phyloP scores from a whole-genome alignment of 2,113 vertebrate genomes.

The Periophthalmodon schlosseri region DNA sequence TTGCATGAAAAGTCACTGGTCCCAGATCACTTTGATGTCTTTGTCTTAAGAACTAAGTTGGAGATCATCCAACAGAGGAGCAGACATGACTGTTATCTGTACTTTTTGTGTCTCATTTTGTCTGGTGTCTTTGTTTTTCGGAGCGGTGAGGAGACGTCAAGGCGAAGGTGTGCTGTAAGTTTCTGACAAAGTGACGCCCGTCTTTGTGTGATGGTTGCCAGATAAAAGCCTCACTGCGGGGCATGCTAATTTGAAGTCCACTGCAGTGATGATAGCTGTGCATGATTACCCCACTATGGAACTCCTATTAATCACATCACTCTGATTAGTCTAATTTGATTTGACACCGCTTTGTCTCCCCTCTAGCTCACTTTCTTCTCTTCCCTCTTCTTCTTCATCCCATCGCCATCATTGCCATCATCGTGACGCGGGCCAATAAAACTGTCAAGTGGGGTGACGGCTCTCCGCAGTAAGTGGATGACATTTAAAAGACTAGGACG shows the following conservation, averaged over 20 bases:
- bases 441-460: slow-evolving; percentile 74
- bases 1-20: slow-evolving; percentile 39
- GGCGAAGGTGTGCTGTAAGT: slow-evolving; percentile 76
- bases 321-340: slow-evolving; percentile 79
- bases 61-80: slow-evolving; percentile 51
- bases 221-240: slow-evolving; percentile 76
- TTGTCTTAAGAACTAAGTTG: slow-evolving; percentile 54
- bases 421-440: slow-evolving; percentile 72
- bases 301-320: slow-evolving; percentile 80
- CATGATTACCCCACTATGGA: slow-evolving; percentile 79
- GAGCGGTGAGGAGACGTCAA: slow-evolving; percentile 64
- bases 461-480: slow-evolving; percentile 75
- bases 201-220: slow-evolving; percentile 75
- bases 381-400: slow-evolving; percentile 5
- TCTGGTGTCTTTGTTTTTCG: slow-evolving; percentile 70
- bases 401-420: slow-evolving; percentile 60
- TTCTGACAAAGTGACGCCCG: slow-evolving; percentile 75
- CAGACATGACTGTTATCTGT: slow-evolving; percentile 54
- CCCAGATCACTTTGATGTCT: slow-evolving; percentile 68
- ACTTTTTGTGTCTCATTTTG: slow-evolving; percentile 67
- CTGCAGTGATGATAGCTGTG: slow-evolving; percentile 75
- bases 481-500: slow-evolving; percentile 78
- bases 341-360: slow-evolving; percentile 71
- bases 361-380: slow-evolving; percentile 26
- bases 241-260: slow-evolving; percentile 78